These are phyloP conservation scores for Cyanistes caeruleus DNA, from an alignment of 2,113 vertebrate species.

Conservation along the genomic window DNA sequence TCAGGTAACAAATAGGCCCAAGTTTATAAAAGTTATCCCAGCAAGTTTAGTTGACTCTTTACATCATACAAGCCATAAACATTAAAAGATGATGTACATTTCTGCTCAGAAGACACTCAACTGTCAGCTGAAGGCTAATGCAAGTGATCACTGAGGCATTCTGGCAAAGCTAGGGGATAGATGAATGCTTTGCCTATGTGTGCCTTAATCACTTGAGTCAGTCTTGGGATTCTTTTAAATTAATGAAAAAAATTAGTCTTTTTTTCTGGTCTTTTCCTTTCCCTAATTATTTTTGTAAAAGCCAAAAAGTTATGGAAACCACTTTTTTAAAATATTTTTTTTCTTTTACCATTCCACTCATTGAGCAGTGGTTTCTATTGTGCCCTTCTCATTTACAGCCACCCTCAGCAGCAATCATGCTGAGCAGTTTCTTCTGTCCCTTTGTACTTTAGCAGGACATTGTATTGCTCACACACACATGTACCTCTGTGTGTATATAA, in stretches of 20 bases:
- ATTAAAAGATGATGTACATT: neutral
- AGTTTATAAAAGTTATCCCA: neutral
- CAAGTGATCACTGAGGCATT: neutral
- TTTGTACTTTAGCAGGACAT: neutral
- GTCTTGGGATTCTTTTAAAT: neutral
- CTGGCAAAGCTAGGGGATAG: neutral
- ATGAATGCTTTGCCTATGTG: neutral
- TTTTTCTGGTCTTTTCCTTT: neutral
- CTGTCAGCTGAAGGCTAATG: neutral
- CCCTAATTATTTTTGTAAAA: neutral
- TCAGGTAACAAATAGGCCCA: neutral
- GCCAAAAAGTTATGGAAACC: rapidly evolving
- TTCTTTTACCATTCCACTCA: neutral
- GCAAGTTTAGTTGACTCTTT: neutral
- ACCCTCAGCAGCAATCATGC: neutral
- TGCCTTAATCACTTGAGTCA: neutral
- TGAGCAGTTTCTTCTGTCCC: neutral
- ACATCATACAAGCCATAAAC: neutral
- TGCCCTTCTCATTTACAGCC: neutral
- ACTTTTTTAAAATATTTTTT: neutral
- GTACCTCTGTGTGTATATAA: rapidly evolving
- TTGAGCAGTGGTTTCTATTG: neutral
- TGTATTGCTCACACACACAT: neutral
- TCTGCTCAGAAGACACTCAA: neutral
- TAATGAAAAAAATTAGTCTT: neutral